phyloP scores from a whole-genome alignment of 2,888 invertebrate species.

The Cephus nigrinus region DNA sequence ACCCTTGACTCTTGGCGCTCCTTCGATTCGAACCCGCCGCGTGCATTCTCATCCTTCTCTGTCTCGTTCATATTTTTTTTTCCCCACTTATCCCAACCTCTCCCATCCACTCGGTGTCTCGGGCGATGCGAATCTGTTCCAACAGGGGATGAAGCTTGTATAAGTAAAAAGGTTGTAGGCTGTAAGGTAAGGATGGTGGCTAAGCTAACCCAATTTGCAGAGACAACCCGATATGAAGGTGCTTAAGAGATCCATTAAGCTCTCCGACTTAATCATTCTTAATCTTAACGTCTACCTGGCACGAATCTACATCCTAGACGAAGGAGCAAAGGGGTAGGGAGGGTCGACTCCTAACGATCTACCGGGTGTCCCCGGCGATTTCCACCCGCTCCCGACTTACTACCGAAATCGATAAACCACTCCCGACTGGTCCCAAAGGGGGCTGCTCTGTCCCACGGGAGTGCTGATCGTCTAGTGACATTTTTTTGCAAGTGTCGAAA shows the following conservation, averaged over 20 bases:
- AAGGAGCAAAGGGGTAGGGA: neutral
- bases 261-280: conserved; percentile 39
- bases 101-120: neutral
- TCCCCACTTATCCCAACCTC: neutral
- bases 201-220: conserved; percentile 35
- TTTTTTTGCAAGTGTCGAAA: neutral
- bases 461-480: neutral
- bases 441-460: neutral
- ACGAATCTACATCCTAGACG: neutral
- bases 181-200: conserved; percentile 7
- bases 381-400: neutral
- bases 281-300: conserved; percentile 14
- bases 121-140: neutral
- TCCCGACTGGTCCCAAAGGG: neutral
- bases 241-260: conserved; percentile 47
- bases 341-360: neutral
- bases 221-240: conserved; percentile 29
- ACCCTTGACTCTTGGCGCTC: neutral
- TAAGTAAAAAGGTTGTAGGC: neutral
- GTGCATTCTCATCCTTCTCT: neutral
- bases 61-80: neutral
- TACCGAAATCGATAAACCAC: neutral
- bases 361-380: neutral
- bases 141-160: neutral
- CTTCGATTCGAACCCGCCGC: neutral